A percentile compares a stretch with the other conserved stretches of the same genome.
phyloP scores from a whole-genome alignment of 2,113 vertebrate genomes.

The Zingel zingel region DNA sequence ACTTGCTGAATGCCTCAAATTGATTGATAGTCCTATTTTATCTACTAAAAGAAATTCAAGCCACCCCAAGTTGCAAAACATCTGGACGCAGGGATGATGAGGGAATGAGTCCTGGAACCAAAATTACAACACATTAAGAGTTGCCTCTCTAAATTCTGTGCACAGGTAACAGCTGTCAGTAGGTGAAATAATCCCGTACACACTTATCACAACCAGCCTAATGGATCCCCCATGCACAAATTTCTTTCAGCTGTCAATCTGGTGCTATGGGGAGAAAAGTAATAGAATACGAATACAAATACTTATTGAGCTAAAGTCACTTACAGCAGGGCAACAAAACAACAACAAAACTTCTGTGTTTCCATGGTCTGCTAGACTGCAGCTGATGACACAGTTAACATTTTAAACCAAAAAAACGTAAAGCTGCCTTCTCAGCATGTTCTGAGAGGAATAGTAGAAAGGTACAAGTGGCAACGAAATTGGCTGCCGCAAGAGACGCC shows the following conservation, averaged over 20 bases:
- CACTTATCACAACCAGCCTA: constrained; percentile 47
- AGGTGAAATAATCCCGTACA: constrained; percentile 53
- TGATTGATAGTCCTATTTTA: constrained; percentile 68
- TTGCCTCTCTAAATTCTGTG: constrained; percentile 45
- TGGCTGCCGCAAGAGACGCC: constrained; percentile 45
- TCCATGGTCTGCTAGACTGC: constrained; percentile 30
- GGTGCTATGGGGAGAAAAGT: not conserved
- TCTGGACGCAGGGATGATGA: constrained; percentile 50
- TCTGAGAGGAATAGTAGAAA: constrained; percentile 30
- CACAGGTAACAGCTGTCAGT: constrained; percentile 52
- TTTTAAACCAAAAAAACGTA: constrained; percentile 6
- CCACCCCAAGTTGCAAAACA: constrained; percentile 43
- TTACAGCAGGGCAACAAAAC: constrained; percentile 8
- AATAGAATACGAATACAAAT: constrained; percentile 22
- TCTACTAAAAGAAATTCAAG: constrained; percentile 61
- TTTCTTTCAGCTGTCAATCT: constrained; percentile 47
- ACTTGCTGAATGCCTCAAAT: constrained; percentile 21
- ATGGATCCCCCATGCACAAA: constrained; percentile 53
- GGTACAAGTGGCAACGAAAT: constrained; percentile 47
- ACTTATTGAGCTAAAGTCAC: constrained; percentile 20
- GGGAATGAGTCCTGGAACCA: constrained; percentile 38
- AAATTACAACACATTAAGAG: constrained; percentile 45
- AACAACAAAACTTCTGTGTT: constrained; percentile 17
- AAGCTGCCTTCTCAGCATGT: constrained; percentile 55
- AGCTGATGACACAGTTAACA: constrained; percentile 30